A percentile compares a stretch with the other conserved stretches of the same genome.
phyloP scores from a whole-genome alignment of 2,888 invertebrate species.

The Congeria kusceri region DNA sequence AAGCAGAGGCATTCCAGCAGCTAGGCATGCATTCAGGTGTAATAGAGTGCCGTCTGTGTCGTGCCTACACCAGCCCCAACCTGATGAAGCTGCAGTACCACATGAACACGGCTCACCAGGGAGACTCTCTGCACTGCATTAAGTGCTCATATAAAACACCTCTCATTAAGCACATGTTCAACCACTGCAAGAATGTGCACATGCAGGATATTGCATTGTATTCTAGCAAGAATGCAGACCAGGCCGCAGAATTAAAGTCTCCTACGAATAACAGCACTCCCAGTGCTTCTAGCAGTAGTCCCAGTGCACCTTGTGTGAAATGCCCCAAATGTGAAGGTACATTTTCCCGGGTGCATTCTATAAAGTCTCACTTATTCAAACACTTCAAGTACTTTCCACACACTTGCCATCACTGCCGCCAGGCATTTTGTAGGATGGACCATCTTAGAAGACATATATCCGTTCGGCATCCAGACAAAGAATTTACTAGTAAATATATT shows the following conservation, averaged over 20 bases:
- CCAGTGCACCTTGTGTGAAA: not conserved
- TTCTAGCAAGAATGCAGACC: slow-evolving; percentile 1
- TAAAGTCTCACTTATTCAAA: slow-evolving; percentile 45
- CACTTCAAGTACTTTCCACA: slow-evolving; percentile 63
- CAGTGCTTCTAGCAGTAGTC: not conserved
- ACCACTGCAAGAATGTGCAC: slow-evolving; percentile 60
- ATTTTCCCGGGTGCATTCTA: not conserved
- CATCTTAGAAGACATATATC: slow-evolving; percentile 40
- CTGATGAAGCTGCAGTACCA: slow-evolving; percentile 55
- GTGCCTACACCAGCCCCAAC: slow-evolving; percentile 29
- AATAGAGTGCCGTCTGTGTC: slow-evolving; percentile 45
- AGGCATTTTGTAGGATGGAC: slow-evolving; percentile 5
- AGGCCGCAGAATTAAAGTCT: not conserved
- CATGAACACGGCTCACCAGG: slow-evolving; percentile 59
- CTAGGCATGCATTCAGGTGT: not conserved
- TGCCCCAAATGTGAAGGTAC: slow-evolving; percentile 38
- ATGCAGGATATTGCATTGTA: slow-evolving; percentile 27
- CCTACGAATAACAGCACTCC: not conserved
- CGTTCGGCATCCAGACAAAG: slow-evolving; percentile 41
- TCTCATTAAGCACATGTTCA: slow-evolving; percentile 61
- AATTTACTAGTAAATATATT: slow-evolving; percentile 24
- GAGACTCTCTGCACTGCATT: slow-evolving; percentile 40
- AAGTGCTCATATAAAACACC: slow-evolving; percentile 62
- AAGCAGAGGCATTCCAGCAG: not conserved
- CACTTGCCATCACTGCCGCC: slow-evolving; percentile 58